These are phyloP conservation scores for Athalia circularis DNA, from an alignment of 2,888 invertebrate species.

Conservation along the genomic window DNA sequence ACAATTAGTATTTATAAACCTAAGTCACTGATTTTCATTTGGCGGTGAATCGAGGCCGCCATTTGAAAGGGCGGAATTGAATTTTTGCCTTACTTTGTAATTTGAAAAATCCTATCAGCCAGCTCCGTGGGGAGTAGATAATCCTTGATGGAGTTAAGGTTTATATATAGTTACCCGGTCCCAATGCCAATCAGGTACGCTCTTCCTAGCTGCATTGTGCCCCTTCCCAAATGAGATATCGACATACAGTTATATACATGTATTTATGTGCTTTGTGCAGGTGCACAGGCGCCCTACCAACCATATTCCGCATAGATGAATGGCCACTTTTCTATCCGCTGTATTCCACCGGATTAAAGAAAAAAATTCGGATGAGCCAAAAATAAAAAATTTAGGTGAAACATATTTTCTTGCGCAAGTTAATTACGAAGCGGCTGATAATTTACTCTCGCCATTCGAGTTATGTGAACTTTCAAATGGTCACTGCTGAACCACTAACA, in stretches of 20 bases:
- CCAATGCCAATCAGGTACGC: constrained; percentile 31
- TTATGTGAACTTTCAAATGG: background rate
- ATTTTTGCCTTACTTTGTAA: constrained; percentile 21
- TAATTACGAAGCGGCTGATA: constrained; percentile 1
- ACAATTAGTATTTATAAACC: background rate
- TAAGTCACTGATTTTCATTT: background rate
- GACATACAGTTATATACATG: background rate
- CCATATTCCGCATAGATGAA: background rate
- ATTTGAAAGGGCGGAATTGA: background rate
- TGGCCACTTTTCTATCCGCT: no score
- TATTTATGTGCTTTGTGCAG: no score
- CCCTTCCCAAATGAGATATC: constrained; percentile 3
- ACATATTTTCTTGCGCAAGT: background rate
- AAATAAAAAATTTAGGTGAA: background rate
- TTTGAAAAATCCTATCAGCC: constrained; percentile 32
- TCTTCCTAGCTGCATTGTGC: constrained; percentile 5
- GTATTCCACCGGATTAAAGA: no score
- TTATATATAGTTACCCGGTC: constrained; percentile 13
- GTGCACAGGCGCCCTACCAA: background rate
- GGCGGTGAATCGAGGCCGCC: background rate
- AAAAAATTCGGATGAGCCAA: no score
- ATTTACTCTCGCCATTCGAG: background rate
- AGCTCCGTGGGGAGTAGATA: constrained; percentile 23
- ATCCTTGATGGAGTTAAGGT: constrained; percentile 39
- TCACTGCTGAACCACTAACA: constrained; percentile 1